Evolutionary conservation across 2,113 vertebrate species (phyloP), one percentile per base, ranked within the genome.

Genomic region (Hippocampus abdominalis): DNA sequence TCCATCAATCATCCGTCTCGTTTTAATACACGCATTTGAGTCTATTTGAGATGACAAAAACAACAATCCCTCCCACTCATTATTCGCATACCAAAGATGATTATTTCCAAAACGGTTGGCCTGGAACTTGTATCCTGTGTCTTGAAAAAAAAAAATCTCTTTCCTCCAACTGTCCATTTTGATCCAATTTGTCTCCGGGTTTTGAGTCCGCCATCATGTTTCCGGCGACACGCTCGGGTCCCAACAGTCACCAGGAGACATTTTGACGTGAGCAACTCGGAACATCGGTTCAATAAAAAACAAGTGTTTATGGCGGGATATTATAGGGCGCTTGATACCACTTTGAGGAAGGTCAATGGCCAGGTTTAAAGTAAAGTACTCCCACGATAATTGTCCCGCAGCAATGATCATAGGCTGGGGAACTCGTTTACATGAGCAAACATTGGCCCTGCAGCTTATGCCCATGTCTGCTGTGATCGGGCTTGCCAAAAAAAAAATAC

Each of bases 271-370:
- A 75, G 71, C 27, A 64, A 1, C 16, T 72, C 74, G 71, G 12
- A 81, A 84, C 78, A 77, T 66, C 80, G 81, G 85, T 79, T 81
- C 71, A 72, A 88, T 82, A 87, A 86, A 82, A 82, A 77, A 79
- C 60, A 83, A 70, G 74, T 73, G 75, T 88, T 85, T 88, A 86
- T 81, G 74, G 82, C 70, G 69, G 79, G 81, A 85, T 87, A 81
- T 86, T 81, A 86, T 71, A 65, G 83, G 80, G 64, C 79, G 36
- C 83, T 82, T 82, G 81, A 85, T 85, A 85, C 74, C 82, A 88
- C 88, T 88, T 82, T 74, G 70, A 71, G 70, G 79, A 88, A 89
- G 82, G 88, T 88, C 85, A 89, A 84, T 83, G 81, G 76, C 74
- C 66, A 63, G 78, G 75, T 85, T 85, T 76, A 65, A 71, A 72